A percentile compares a stretch with the other conserved stretches of the same genome.
phyloP scores from a whole-genome alignment of 2,888 invertebrate genomes.

The Aspidapion aeneum region DNA sequence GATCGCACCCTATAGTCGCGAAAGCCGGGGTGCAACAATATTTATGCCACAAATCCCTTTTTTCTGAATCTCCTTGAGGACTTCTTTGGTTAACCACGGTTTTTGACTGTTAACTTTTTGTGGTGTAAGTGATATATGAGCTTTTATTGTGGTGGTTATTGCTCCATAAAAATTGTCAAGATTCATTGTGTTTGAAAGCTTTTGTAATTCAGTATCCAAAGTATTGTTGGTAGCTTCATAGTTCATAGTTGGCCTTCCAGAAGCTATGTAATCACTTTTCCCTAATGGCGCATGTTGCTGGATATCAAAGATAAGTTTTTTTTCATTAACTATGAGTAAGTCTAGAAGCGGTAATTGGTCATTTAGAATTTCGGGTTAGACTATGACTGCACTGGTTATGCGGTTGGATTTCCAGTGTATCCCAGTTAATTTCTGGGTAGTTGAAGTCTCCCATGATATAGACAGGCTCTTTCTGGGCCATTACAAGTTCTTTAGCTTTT shows the following conservation, averaged over 20 bases:
- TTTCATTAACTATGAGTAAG: neutral
- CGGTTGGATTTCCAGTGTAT: neutral
- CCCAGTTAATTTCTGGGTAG: neutral
- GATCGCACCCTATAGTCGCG: too few species aligned
- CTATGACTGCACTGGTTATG: neutral
- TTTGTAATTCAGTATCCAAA: too few species aligned
- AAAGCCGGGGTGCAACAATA: too few species aligned
- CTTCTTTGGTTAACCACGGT: neutral
- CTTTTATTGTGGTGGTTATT: neutral
- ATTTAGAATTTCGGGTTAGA: neutral
- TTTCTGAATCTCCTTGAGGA: neutral
- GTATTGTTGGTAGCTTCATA: too few species aligned
- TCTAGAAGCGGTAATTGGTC: neutral
- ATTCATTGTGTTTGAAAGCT: neutral
- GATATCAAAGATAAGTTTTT: neutral
- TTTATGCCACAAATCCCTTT: too few species aligned
- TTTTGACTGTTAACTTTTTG: neutral
- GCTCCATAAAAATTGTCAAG: neutral
- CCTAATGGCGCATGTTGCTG: neutral
- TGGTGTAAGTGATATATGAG: neutral
- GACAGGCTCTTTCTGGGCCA: neutral
- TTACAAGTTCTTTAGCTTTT: neutral
- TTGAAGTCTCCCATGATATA: neutral
- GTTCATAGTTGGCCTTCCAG: too few species aligned
- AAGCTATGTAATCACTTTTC: neutral